Base-by-base conservation (phyloP, 2,888 invertebrate genomes). In the Mesorhabditis sp. region DNA sequence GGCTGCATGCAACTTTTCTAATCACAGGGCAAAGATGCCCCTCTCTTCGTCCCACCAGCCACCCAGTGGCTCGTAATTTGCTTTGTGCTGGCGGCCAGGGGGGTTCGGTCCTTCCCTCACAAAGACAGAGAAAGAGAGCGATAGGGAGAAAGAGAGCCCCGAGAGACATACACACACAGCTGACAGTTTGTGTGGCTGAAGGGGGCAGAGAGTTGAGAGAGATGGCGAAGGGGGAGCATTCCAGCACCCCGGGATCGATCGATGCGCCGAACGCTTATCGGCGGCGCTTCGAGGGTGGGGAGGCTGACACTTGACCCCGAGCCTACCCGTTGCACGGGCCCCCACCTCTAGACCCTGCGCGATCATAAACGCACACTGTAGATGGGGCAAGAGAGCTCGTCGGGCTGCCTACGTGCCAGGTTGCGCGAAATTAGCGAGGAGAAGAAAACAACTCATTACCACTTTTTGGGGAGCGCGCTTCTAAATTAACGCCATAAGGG, bases 161-260 rank as follows among this genome's bases (percentile, higher is more conserved):
- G 10, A 10, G 7, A 63, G 64, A 13, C 15, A 63, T 28, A n/a
- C 10, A 7, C 15, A 7, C 64, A 41, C n/a, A 41, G 64, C 64
- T n/a, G 64, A 15, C 15, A 63, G 15, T 10, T 63, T 28, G 64
- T 10, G 41, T 10, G n/a, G 41, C 64, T n/a, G 41, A 15, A 10
- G 10, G 64, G 10, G n/a, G 15, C 28, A 63, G 64, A 41, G n/a
- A 41, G 41, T 15, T n/a, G 7, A 15, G 7, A 41, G 7, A 15
- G 41, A 63, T n/a, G 28, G 10, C n/a, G 10, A 63, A n/a, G 10
- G 10, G 64, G 28, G 7, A 41, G n/a, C 58, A 50, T 50, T 50
- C 58, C 58, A n/a, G n/a, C 58, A 10, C 58, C n/a, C n/a, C 15
- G 64, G 15, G 28, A n/a, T 63, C 64, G 64, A 63, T 63, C 64